Base-by-base conservation (phyloP, 2,888 invertebrate species). In the Protula sp. region DNA sequence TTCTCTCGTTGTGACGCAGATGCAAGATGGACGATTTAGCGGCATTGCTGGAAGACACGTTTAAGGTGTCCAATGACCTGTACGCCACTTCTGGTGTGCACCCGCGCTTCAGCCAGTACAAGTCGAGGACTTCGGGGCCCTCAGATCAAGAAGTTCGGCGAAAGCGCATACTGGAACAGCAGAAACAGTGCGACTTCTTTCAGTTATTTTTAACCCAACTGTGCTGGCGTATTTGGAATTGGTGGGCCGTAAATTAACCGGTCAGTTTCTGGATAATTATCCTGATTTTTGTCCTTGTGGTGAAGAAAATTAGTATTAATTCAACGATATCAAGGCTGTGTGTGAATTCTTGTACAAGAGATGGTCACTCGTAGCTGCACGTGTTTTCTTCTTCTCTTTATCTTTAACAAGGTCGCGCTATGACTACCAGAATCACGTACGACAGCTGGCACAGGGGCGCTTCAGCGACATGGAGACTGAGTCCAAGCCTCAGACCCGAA, bases 271-370 rank as follows among this genome's bases (percentile, higher is more conserved):
- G n/a, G n/a, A n/a, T n/a, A n/a, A n/a, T n/a, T n/a, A n/a, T n/a
- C n/a, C n/a, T n/a, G n/a, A n/a, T n/a, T n/a, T n/a, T n/a, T n/a
- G n/a, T n/a, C n/a, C n/a, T n/a, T n/a, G n/a, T n/a, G 78, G 84
- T 59, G 76, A 78, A 24, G 86, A 87, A 70, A 87, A 86, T 82
- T 78, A 81, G 87, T 87, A 81, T 71, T 69, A 67, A 19, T 9
- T n/a, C n/a, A 53, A 26, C n/a, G n/a, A n/a, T n/a, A n/a, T n/a
- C n/a, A n/a, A n/a, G n/a, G n/a, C n/a, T n/a, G n/a, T n/a, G n/a
- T n/a, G n/a, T n/a, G n/a, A n/a, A n/a, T n/a, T n/a, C n/a, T n/a
- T n/a, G n/a, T n/a, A n/a, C n/a, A n/a, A n/a, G n/a, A n/a, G n/a
- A n/a, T n/a, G n/a, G n/a, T n/a, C n/a, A n/a, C n/a, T n/a, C n/a